These are phyloP conservation scores for Hipparchia semele DNA, from an alignment of 2,888 invertebrate species.

Conservation along the genomic window DNA sequence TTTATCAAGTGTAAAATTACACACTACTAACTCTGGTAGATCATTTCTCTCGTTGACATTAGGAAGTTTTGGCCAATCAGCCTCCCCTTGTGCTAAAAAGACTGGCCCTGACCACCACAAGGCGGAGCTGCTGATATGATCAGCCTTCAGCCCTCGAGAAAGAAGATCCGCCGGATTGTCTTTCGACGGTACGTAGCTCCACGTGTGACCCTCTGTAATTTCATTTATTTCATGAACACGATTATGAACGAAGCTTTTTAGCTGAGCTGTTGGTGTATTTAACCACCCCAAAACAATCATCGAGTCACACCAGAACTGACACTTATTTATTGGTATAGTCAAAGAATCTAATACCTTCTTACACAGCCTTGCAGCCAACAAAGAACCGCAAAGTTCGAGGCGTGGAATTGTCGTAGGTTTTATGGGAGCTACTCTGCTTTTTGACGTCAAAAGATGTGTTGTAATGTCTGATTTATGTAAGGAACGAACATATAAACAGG, in stretches of 20 bases:
- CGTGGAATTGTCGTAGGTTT: constrained; percentile 43
- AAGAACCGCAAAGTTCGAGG: constrained; percentile 46
- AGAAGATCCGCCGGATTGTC: constrained; percentile 45
- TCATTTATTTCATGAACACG: constrained; percentile 46
- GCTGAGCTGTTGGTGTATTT: constrained; percentile 24
- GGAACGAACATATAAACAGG: constrained; percentile 42
- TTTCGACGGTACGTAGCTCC: constrained; percentile 44
- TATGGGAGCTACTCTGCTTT: constrained; percentile 41
- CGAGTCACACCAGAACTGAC: constrained; percentile 44
- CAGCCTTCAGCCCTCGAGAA: constrained; percentile 43
- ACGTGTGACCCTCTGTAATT: constrained; percentile 31
- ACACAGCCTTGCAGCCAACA: constrained; percentile 41
- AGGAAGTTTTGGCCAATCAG: not conserved
- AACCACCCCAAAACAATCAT: constrained; percentile 46
- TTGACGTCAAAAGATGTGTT: constrained; percentile 38
- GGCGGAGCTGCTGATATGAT: constrained; percentile 24
- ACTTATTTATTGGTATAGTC: constrained; percentile 17
- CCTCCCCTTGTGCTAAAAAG: constrained; percentile 4
- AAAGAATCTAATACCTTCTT: constrained; percentile 37
- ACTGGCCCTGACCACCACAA: constrained; percentile 41
- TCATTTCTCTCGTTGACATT: not conserved
- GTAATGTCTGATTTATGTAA: not conserved
- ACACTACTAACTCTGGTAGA: not conserved
- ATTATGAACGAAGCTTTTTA: constrained; percentile 43
- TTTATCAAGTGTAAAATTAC: not conserved